Base-by-base conservation (phyloP, 2,113 vertebrate species). In the Tenrec ecaudatus region DNA sequence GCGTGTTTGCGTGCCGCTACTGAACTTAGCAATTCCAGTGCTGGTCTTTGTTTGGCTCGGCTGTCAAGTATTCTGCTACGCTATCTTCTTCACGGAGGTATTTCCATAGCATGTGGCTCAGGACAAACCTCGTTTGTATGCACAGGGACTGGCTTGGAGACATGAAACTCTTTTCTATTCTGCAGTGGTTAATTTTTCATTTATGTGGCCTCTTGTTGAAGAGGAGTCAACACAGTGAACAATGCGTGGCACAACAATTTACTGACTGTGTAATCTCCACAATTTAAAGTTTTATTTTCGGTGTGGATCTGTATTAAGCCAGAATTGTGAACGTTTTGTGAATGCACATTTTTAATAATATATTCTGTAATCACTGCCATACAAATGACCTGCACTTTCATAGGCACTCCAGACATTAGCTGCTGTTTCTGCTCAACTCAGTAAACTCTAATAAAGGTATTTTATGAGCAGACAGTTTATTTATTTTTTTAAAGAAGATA, bases 181-280 rank as follows among this genome's bases (percentile, higher is more conserved):
- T 91, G 62, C 66, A 58, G 64, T 93, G 85, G 91, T 97, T 98
- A 98, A 97, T 97, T 98, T 98, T 98, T 98, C 96, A 97, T 98
- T 98, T 96, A 93, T n/a, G 82, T 96, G 97, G 89, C 93, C 97
- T 95, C 95, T 96, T 94, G 47, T 92, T 96, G 94, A 98, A 97
- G 94, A 97, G 94, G 88, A 97, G 97, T 96, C 96, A 96, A 97
- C 92, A 94, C 87, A 93, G 97, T 95, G 97, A 98, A 96, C 94
- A 97, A 95, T 96, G 97, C 76, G 90, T 96, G 92, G 95, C 93
- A 89, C 91, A 96, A 95, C 93, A 92, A 97, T 98, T 98, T 96
- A 98, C 96, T 97, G 76, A 94, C 57, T 96, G 94, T 97, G 96
- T 97, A 97, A 97, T 97, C 96, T 96, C 79, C 81, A 87, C 88